Percentiles rank a stretch among this genome's conserved stretches.
These are phyloP conservation scores for Patella caerulea DNA, from an alignment of 2,888 invertebrate species.

Conservation along the genomic window DNA sequence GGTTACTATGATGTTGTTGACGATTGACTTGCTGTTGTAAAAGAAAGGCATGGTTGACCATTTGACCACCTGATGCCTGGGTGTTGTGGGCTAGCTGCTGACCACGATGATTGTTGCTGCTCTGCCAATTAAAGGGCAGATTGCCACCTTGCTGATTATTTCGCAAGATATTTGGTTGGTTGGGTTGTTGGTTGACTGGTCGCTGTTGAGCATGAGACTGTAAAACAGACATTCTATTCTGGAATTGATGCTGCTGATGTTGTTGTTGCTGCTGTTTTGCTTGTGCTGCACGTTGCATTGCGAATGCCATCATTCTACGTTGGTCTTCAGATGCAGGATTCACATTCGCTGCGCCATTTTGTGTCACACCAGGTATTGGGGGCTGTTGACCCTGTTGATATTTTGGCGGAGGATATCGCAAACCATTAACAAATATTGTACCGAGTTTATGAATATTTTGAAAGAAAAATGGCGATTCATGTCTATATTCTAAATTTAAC, in stretches of 20 bases:
- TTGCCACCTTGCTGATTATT: neutral
- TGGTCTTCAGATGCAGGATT: neutral
- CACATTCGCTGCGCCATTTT: conserved; percentile 9
- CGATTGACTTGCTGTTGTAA: conserved; percentile 18
- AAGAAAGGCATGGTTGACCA: conserved; percentile 13
- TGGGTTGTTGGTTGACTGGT: conserved; percentile 14
- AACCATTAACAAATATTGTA: conserved; percentile 53
- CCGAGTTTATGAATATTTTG: conserved; percentile 55
- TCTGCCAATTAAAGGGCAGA: neutral
- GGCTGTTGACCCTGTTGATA: conserved; percentile 19
- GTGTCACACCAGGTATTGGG: neutral
- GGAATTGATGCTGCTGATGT: conserved; percentile 60
- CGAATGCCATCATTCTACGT: neutral
- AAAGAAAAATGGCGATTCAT: conserved; percentile 52
- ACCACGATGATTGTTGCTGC: neutral
- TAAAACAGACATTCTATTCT: conserved; percentile 69
- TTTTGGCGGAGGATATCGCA: conserved; percentile 46
- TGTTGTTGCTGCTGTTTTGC: conserved; percentile 21
- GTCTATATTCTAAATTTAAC: conserved; percentile 52
- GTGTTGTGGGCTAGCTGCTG: neutral
- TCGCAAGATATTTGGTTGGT: neutral
- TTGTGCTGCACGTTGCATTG: conserved; percentile 3
- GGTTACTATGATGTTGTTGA: conserved; percentile 26
- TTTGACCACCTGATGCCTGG: conserved; percentile 9
- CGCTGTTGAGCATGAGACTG: conserved; percentile 20